Evolutionary conservation across 2,888 invertebrate species (phyloP).

Genomic region (Merodon equestris): DNA sequence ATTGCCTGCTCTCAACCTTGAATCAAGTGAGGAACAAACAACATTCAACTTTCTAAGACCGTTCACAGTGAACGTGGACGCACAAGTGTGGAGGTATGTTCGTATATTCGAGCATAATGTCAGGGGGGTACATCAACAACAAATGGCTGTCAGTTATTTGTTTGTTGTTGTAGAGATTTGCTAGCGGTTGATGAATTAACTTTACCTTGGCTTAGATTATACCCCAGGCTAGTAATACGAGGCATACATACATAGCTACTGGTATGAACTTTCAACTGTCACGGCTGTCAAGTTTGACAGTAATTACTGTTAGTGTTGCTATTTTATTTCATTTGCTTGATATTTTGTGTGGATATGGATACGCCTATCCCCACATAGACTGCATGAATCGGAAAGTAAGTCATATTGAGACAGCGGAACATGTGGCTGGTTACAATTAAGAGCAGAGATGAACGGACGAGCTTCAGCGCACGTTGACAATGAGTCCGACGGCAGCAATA

Average conservation of each 20-base stretch:
- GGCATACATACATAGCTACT: conserved; percentile 28
- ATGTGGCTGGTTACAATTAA: conserved; percentile 37
- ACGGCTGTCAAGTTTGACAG: conserved; percentile 50
- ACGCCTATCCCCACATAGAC: conserved; percentile 17
- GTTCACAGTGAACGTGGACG: not conserved
- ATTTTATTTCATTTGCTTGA: not conserved
- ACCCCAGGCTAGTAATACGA: not conserved
- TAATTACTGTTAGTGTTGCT: not conserved
- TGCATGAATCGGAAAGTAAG: conserved; percentile 35
- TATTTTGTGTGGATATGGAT: not conserved
- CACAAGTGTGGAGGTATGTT: no score
- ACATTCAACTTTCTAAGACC: conserved; percentile 62
- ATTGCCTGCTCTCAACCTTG: conserved; percentile 44
- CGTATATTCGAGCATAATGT: not conserved
- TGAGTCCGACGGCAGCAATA: not conserved
- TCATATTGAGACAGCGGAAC: conserved; percentile 23
- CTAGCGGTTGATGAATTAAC: conserved; percentile 61
- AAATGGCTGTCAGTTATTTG: conserved; percentile 30
- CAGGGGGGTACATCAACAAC: conserved; percentile 38
- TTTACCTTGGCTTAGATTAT: conserved; percentile 67
- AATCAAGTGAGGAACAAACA: conserved; percentile 45
- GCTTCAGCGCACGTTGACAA: not conserved
- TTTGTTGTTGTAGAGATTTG: conserved; percentile 32
- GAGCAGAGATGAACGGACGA: not conserved
- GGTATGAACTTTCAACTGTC: conserved; percentile 61